Evolutionary conservation across 2,113 vertebrate genomes (phyloP), one percentile per base, ranked within the genome.

Genomic region (Picathartes gymnocephalus): DNA sequence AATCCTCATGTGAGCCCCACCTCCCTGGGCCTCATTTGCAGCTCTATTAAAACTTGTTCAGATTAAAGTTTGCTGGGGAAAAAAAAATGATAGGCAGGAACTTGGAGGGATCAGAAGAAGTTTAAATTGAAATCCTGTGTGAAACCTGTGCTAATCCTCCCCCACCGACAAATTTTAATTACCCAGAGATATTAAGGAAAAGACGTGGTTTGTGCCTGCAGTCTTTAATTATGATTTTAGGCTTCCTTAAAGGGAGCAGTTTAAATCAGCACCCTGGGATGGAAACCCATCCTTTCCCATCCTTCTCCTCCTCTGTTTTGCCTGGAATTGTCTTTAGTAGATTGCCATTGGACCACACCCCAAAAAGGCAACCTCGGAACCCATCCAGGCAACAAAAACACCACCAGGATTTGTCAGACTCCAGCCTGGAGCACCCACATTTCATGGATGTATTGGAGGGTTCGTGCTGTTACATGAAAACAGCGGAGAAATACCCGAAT

Each of bases 121-220:
- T 74, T 96, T 62, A 66, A 82, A 90, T 47, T 68, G 71, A 92
- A 91, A 77, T 74, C 19, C 87, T 57, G 11, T 57, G 48, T 51
- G 53, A 35, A 87, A 91, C 39, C 74, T 83, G 51, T 15, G 50
- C 86, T 90, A 73, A n/a, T 92, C 93, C 95, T 83, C 70, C 79
- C 95, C 95, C 79, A 53, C 84, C 30, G 33, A 54, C 86, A 86
- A 70, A 70, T 82, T 45, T 82, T 86, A 92, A 92, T 93, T 86
- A 94, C 70, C 81, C 78, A 11, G 2, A 50, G 88, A 81, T 62
- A 44, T 56, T 54, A 90, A 62, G 65, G 33, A 40, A 72, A 77
- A 76, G 78, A 44, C 8, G 16, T 44, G 81, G 23, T 47, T 62
- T 92, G 56, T 76, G 7, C 70, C 77, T 57, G 77, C 50, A 61